A percentile compares a stretch with the other conserved stretches of the same genome.
Conservation (phyloP, 2,888 invertebrate species). For the Caenorhabditis drosophilae region DNA sequence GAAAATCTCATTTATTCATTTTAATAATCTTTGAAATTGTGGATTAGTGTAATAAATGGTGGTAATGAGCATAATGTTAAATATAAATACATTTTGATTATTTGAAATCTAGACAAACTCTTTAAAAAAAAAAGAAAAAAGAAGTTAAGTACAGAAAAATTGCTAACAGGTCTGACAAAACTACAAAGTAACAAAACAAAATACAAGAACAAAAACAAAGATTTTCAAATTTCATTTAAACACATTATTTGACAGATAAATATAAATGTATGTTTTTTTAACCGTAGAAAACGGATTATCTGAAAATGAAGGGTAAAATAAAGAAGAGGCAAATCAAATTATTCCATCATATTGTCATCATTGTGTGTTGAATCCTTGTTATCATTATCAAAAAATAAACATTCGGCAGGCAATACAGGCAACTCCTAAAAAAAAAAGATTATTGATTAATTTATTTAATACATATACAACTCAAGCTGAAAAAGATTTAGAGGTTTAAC, state of each 20-base stretch:
- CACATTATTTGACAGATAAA: too few species aligned
- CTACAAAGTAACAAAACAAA: too few species aligned
- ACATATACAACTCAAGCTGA: too few species aligned
- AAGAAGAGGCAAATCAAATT: background rate
- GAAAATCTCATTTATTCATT: constrained; percentile 37
- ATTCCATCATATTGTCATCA: constrained; percentile 23
- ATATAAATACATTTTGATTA: too few species aligned
- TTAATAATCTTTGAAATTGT: constrained; percentile 38
- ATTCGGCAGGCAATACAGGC: background rate
- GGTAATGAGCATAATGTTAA: constrained; percentile 18
- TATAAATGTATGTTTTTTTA: background rate
- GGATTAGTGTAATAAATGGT: constrained; percentile 48
- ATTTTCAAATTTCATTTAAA: too few species aligned
- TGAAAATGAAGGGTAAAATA: background rate
- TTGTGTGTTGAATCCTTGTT: background rate
- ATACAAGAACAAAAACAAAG: background rate
- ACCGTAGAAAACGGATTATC: background rate
- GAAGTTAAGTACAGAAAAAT: too few species aligned
- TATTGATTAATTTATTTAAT: too few species aligned
- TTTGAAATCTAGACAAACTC: background rate
- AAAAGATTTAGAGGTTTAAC: background rate
- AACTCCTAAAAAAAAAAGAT: too few species aligned
- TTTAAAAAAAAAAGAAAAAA: background rate
- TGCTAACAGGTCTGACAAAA: too few species aligned
- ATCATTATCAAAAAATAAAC: background rate